Conservation (phyloP, 1,140 invertebrate species). For the Brachionus calyciflorus region DNA sequence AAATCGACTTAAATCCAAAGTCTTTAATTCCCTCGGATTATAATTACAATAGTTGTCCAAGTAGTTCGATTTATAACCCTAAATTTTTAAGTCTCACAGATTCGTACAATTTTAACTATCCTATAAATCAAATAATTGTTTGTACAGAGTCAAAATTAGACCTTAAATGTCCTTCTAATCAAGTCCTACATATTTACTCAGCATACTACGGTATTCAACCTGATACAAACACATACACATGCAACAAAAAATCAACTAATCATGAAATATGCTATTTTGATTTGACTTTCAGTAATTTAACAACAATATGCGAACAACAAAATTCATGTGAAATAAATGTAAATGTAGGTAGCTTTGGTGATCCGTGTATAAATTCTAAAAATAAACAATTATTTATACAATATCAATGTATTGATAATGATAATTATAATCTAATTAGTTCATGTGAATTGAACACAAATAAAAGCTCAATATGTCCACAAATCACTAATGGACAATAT, state of each 20-base stretch:
- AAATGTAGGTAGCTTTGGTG: constrained; percentile 27
- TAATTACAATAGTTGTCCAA: constrained; percentile 12
- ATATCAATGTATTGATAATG: constrained; percentile 32
- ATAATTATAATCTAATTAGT: neutral
- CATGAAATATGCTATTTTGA: constrained; percentile 45
- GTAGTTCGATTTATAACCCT: constrained; percentile 22
- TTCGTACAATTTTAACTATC: constrained; percentile 27
- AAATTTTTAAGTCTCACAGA: constrained; percentile 2
- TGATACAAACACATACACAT: constrained; percentile 11
- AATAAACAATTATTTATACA: constrained; percentile 41
- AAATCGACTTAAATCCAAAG: neutral
- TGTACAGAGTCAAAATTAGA: constrained; percentile 19
- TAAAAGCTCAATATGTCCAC: constrained; percentile 31
- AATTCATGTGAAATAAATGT: neutral
- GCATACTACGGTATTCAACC: constrained; percentile 43
- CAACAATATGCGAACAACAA: constrained; percentile 22
- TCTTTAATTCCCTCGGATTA: neutral
- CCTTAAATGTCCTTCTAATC: constrained; percentile 15
- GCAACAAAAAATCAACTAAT: neutral
- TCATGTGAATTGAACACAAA: constrained; percentile 15
- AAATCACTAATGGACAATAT: neutral
- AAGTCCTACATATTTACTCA: constrained; percentile 12
- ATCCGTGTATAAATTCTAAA: constrained; percentile 33
- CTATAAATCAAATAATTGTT: constrained; percentile 32
- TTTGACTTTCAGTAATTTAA: constrained; percentile 34